phyloP scores from a whole-genome alignment of 2,113 vertebrate genomes.

The Suncus etruscus region DNA sequence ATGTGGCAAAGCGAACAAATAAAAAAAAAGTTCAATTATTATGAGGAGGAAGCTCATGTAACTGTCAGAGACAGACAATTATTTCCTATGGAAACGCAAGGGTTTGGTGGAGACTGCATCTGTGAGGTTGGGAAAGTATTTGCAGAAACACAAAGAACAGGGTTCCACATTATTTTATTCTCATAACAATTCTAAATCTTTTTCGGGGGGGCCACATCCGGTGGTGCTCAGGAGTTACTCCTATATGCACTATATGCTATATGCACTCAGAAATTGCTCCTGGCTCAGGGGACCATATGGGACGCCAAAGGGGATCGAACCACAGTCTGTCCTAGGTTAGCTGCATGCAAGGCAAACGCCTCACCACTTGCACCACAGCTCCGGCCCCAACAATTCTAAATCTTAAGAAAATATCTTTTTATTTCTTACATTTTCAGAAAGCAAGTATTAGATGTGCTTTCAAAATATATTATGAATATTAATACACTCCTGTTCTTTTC shows the following conservation, averaged over 20 bases:
- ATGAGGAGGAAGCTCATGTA: neutral
- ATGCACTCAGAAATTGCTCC: no score
- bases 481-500: slow-evolving; percentile 78
- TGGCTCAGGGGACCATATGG: no score
- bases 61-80: neutral
- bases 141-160: neutral
- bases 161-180: slow-evolving; percentile 31
- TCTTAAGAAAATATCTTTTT: slow-evolving; percentile 38
- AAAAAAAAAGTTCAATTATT: slow-evolving; percentile 25
- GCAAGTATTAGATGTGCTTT: slow-evolving; percentile 47
- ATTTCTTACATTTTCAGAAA: slow-evolving; percentile 47
- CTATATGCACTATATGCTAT: no score
- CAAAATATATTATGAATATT: slow-evolving; percentile 76
- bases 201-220: no score
- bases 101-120: neutral
- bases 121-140: neutral
- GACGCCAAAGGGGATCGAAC: no score
- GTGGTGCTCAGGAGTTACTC: no score
- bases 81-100: slow-evolving; percentile 37
- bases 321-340: no score
- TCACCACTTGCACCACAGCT: no score
- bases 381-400: neutral
- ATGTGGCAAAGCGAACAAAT: no score
- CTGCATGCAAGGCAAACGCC: no score
- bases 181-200: slow-evolving; percentile 45